Evolutionary conservation across 2,113 vertebrate species (phyloP), one percentile per base, ranked within the genome.

Genomic region (Hypocryptadius cinnamomeus): DNA sequence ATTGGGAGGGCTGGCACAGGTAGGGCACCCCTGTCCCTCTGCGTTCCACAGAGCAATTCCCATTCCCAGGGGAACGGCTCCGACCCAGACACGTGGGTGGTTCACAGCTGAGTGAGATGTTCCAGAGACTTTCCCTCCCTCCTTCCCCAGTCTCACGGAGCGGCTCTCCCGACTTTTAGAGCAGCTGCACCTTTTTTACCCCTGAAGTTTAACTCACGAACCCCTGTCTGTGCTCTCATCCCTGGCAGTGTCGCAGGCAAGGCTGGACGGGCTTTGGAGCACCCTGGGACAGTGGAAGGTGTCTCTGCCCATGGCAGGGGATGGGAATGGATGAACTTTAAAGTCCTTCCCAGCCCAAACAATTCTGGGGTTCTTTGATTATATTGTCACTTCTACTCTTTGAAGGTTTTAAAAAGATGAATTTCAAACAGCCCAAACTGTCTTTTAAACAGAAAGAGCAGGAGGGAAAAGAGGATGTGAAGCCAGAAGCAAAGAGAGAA

Each of bases 1-100:
- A 9, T 0, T 11, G 31, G 28, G 18, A 15, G 48, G 33, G 15
- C 53, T 47, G 72, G 80, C 31, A 18, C n/a, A 0, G 0, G 10
- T 1, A 2, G 19, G 5, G 48, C 66, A 21, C 25, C 7, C 1
- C 40, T 1, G 30, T 5, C 25, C 50, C 63, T 37, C 40, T 13
- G 16, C 11, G 4, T 4, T 40, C 25, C 33, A 8, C 2, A 5
- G 17, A 48, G 68, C 14, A 14, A 22, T 60, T 61, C 56, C 5
- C 2, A 4, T 14, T 66, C 44, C 56, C 28, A 1, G 28, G 50
- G 40, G 21, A 31, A 16, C 1, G 3, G 64, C 37, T 88, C 69
- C 8, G 31, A 18, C 24, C 50, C 70, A 3, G 14, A 4, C 23
- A 3, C 17, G 23, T 1, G 42, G 27, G 35, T 6, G n/a, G 15